Conservation (phyloP, 2,797 vertebrate genomes). For the Arctocebus calabarensis region DNA sequence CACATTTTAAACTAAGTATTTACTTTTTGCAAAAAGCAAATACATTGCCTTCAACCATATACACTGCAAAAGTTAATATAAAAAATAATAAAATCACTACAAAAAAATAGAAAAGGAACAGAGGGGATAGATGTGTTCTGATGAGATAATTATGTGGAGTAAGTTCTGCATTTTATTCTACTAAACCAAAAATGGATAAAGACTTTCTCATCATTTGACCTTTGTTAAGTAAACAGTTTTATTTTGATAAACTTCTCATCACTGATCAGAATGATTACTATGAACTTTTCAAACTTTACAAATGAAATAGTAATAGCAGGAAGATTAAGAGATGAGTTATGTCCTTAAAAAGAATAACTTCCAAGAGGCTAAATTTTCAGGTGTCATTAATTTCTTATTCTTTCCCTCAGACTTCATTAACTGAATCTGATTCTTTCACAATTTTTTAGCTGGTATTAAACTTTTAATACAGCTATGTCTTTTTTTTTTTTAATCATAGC, state of each 20-base stretch:
- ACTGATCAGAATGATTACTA: neutral
- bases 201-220: neutral
- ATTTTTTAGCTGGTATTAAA: neutral
- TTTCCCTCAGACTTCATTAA: constrained; percentile 15
- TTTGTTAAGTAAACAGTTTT: neutral
- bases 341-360: neutral
- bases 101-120: neutral
- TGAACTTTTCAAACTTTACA: neutral
- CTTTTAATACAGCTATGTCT: constrained; percentile 30
- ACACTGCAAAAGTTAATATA: neutral
- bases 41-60: neutral
- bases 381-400: constrained; percentile 8
- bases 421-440: neutral
- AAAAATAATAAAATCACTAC: neutral
- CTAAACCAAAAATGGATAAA: neutral
- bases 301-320: constrained; percentile 24
- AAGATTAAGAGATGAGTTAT: constrained; percentile 23
- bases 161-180: neutral
- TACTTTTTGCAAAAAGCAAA: neutral
- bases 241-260: constrained; percentile 14
- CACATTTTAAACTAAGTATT: constrained; percentile 3
- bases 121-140: neutral
- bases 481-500: neutral
- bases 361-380: neutral
- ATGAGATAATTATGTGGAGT: neutral